These are phyloP conservation scores for Xanthia togata DNA, from an alignment of 2,888 invertebrate genomes.

Conservation along the genomic window DNA sequence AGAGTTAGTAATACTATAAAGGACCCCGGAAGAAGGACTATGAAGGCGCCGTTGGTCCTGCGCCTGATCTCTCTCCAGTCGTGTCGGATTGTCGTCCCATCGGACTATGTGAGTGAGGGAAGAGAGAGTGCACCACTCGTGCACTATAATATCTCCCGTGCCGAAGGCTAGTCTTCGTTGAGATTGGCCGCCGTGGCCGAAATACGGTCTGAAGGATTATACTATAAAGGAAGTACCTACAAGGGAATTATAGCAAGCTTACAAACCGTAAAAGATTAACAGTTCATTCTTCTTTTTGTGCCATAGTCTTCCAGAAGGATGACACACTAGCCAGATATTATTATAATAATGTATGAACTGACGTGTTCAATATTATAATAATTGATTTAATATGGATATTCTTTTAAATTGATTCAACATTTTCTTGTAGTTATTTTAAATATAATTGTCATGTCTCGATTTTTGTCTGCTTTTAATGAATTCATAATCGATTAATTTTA, in stretches of 20 bases:
- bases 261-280: background rate
- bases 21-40: no score
- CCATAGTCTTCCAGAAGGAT: background rate
- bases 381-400: conserved; percentile 18
- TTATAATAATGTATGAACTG: background rate
- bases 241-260: background rate
- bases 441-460: background rate
- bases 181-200: no score
- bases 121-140: no score
- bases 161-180: no score
- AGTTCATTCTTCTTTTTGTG: background rate
- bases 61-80: no score
- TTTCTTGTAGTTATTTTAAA: conserved; percentile 7
- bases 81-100: no score
- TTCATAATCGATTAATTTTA: conserved; percentile 31
- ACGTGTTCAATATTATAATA: background rate
- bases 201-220: no score
- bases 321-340: background rate
- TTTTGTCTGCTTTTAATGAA: conserved; percentile 8
- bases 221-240: background rate
- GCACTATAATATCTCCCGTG: no score
- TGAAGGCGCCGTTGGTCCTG: no score
- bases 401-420: conserved; percentile 15
- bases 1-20: background rate
- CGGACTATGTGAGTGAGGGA: no score